phyloP scores from a whole-genome alignment of 2,797 vertebrate species.

The Hemibagrus guttatus region DNA sequence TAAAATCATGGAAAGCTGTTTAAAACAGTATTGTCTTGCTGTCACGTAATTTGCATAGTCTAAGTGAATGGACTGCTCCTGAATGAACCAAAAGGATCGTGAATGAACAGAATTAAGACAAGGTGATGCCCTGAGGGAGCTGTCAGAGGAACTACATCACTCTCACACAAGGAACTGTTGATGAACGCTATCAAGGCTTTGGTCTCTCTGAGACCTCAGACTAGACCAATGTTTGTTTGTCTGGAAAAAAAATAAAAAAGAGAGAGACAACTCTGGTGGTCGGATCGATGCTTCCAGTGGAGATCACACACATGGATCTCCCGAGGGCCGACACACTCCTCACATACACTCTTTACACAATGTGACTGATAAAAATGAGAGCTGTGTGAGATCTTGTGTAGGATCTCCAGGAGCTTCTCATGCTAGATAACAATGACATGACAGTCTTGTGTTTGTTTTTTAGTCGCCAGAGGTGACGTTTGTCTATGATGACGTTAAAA shows the following conservation, averaged over 20 bases:
- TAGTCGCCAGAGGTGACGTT: no score
- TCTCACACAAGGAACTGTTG: slow-evolving; percentile 32
- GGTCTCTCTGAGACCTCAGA: slow-evolving; percentile 12
- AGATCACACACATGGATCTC: slow-evolving; percentile 32
- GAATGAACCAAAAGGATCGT: not conserved
- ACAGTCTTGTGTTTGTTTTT: not conserved
- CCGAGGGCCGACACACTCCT: slow-evolving; percentile 19
- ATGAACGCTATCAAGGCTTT: slow-evolving; percentile 38
- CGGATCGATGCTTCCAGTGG: slow-evolving; percentile 27
- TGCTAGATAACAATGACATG: not conserved
- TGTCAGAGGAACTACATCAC: not conserved
- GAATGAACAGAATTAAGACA: slow-evolving; percentile 25
- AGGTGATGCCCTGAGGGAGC: not conserved
- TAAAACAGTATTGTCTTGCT: not conserved
- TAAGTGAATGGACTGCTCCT: no score
- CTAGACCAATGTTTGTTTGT: not conserved
- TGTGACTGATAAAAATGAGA: not conserved
- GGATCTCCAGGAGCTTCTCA: not conserved
- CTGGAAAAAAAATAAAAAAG: not conserved
- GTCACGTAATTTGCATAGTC: not conserved
- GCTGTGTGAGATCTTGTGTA: not conserved
- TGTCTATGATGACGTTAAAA: no score
- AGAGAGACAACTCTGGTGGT: slow-evolving; percentile 35
- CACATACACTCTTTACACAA: not conserved
- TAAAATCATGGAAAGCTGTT: not conserved